Percentiles rank a stretch among this genome's conserved stretches.
Evolutionary conservation across 1,140 invertebrate genomes (phyloP).

Genomic region (Bombus sibiricus): DNA sequence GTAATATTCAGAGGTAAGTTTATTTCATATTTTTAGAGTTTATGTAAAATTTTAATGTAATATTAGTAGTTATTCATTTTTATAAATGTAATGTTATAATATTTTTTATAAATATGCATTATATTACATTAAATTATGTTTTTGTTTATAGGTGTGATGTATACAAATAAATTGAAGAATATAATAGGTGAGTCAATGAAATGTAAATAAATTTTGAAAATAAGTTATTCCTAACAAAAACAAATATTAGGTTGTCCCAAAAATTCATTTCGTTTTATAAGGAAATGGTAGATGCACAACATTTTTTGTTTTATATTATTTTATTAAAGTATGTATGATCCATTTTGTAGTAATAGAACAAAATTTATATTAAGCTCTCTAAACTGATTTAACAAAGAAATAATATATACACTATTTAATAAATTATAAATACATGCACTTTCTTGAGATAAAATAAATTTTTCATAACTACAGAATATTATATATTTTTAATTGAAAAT

Average conservation of each 20-base stretch:
- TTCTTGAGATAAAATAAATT: background rate
- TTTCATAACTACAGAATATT: conserved; percentile 11
- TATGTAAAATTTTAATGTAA: background rate
- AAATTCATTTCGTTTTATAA: too few relatives aligned
- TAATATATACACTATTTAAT: conserved; percentile 17
- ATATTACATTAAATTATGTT: conserved; percentile 13
- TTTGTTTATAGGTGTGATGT: conserved; percentile 49
- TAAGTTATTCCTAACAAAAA: background rate
- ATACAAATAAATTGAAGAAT: conserved; percentile 45
- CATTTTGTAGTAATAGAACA: too few relatives aligned
- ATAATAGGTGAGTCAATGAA: conserved; percentile 52
- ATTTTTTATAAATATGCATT: conserved; percentile 11
- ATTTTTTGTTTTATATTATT: too few relatives aligned
- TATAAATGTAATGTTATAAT: background rate
- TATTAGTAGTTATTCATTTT: background rate
- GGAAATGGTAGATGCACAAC: too few relatives aligned
- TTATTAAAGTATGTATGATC: too few relatives aligned
- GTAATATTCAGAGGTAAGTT: conserved; percentile 29
- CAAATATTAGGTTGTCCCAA: background rate
- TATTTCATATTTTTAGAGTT: background rate
- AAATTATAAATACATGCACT: background rate
- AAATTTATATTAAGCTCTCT: conserved; percentile 1
- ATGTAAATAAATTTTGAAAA: background rate
- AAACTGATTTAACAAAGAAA: background rate
- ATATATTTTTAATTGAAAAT: background rate